phyloP scores from a whole-genome alignment of 1,140 invertebrate species.

The Cephus cinctus region DNA sequence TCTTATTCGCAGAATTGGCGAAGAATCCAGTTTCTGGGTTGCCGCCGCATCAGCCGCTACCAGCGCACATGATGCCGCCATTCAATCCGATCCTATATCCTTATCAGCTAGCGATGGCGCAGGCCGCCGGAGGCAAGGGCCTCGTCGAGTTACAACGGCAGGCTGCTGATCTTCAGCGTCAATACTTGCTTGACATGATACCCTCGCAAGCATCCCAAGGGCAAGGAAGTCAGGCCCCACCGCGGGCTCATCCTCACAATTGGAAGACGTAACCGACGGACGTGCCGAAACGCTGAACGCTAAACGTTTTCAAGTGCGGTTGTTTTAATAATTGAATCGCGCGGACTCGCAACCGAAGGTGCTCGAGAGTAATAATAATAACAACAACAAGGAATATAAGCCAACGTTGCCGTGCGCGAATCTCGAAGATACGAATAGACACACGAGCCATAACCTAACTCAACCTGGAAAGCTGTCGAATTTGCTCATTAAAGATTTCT shows the following conservation, averaged over 20 bases:
- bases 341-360: too few relatives aligned
- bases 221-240: conserved; percentile 48
- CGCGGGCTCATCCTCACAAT: conserved; percentile 52
- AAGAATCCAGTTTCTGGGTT: conserved; percentile 59
- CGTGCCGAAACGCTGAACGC: too few relatives aligned
- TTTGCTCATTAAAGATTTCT: too few relatives aligned
- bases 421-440: too few relatives aligned
- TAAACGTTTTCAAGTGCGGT: too few relatives aligned
- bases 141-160: conserved; percentile 73
- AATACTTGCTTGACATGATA: conserved; percentile 96
- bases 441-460: too few relatives aligned
- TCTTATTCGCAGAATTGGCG: conserved; percentile 45
- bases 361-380: too few relatives aligned
- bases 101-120: conserved; percentile 82
- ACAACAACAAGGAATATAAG: too few relatives aligned
- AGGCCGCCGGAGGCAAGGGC: conserved; percentile 63
- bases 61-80: conserved; percentile 77
- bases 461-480: too few relatives aligned
- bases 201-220: conserved; percentile 61
- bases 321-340: too few relatives aligned
- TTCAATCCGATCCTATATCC: conserved; percentile 84
- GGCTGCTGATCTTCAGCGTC: conserved; percentile 86
- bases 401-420: too few relatives aligned
- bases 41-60: conserved; percentile 63
- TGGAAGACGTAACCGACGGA: conserved; percentile 58